Evolutionary conservation across 1,140 invertebrate genomes (phyloP), one percentile per base, ranked within the genome.

Genomic region (Polypedilum vanderplanki): DNA sequence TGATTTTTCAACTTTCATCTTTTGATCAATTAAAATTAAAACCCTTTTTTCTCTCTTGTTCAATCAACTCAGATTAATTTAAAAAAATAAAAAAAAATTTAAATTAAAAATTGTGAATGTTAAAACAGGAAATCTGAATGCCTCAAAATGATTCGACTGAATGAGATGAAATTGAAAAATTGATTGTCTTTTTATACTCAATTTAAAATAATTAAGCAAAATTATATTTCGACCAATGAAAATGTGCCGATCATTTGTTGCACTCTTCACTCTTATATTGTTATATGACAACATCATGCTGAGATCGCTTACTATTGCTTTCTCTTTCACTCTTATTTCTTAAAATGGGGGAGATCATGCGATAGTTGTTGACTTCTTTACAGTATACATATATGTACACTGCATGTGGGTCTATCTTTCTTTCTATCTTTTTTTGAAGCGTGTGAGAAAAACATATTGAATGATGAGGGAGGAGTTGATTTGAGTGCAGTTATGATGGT

Each of bases 151-250:
- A 18, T 70, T 22, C 20, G 20, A 70, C 17, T 22, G 65, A 70
- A 70, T 70, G 65, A 20, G 10, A 70, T 70, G 46, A 70, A 70
- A 70, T 70, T 70, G 65, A 18, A 70, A 70, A 70, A 70, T 70
- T 70, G 65, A 70, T 70, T 70, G 65, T 22, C 17, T 70, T 20
- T 70, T 70, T 70, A 70, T 70, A 70, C 20, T 10, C 65, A 70
- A 70, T 70, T 70, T 70, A 70, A 18, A 3, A 20, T 70, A 70
- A 70, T 70, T 70, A 70, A 70, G 18, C 15, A 8, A 70, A 70
- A 70, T 70, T 22, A 17, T 70, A 18, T 70, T 22, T 70, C 17
- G 17, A 70, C 65, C 65, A 70, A 70, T 70, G n/a, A 7, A 4
- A 57, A 12, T 57, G 46, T 12, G 12, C 46, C 46, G 65, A 70